phyloP scores from a whole-genome alignment of 2,113 vertebrate genomes.

The Caranx melampygus region DNA sequence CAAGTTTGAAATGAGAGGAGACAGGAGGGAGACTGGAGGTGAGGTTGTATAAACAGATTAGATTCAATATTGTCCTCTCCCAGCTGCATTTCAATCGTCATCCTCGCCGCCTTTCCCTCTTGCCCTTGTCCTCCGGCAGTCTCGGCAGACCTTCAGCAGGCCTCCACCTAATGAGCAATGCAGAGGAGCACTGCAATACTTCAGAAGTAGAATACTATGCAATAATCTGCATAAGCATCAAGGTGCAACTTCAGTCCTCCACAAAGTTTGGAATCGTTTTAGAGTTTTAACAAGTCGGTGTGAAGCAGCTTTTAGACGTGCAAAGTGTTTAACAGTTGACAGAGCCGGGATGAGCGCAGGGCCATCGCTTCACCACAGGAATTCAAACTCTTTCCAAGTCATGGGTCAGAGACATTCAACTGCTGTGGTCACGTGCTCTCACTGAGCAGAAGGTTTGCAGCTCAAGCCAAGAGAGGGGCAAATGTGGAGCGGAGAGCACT shows the following conservation, averaged over 20 bases:
- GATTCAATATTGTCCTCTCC: slow-evolving; percentile 66
- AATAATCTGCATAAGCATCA: not conserved
- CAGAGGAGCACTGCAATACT: not conserved
- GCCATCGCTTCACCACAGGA: slow-evolving; percentile 40
- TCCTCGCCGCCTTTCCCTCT: slow-evolving; percentile 16
- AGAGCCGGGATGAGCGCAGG: slow-evolving; percentile 18
- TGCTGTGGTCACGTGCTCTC: slow-evolving; percentile 55
- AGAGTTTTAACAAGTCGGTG: slow-evolving; percentile 4
- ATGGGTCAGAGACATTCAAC: slow-evolving; percentile 52
- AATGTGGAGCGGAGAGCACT: slow-evolving; percentile 37
- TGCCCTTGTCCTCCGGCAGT: slow-evolving; percentile 39
- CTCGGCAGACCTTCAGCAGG: slow-evolving; percentile 15
- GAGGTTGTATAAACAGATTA: slow-evolving; percentile 79
- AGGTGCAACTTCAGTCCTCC: not conserved
- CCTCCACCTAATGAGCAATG: not conserved
- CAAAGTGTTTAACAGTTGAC: slow-evolving; percentile 18
- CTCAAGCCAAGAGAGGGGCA: slow-evolving; percentile 60
- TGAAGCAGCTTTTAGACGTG: slow-evolving; percentile 23
- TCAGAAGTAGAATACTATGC: not conserved
- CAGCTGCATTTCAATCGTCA: slow-evolving; percentile 65
- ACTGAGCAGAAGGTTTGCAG: slow-evolving; percentile 61
- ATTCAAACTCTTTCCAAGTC: slow-evolving; percentile 53
- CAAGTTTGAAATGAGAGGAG: slow-evolving; percentile 68
- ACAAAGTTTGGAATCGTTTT: slow-evolving; percentile 15
- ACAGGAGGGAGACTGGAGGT: slow-evolving; percentile 60